Evolutionary conservation across 2,888 invertebrate species (phyloP).

Genomic region (Caenorhabditis sulstoni): DNA sequence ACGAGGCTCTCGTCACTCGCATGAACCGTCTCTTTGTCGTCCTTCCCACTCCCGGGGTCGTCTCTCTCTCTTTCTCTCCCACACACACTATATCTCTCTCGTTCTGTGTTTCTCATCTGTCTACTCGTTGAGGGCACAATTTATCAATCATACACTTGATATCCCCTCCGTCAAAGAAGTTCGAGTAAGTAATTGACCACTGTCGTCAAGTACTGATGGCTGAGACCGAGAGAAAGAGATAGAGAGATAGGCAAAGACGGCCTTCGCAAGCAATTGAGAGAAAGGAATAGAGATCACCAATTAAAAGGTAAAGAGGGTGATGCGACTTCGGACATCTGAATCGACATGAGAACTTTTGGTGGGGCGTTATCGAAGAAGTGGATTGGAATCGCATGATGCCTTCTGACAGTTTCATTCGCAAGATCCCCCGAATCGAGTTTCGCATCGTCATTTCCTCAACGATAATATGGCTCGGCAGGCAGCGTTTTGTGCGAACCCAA

Average conservation of each 20-base stretch:
- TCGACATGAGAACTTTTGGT: neutral
- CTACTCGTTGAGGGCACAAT: slow-evolving; percentile 35
- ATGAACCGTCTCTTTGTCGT: slow-evolving; percentile 60
- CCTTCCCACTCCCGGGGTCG: slow-evolving; percentile 48
- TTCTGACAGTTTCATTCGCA: too few species aligned
- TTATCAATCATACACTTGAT: slow-evolving; percentile 60
- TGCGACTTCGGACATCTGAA: neutral
- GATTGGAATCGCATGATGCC: too few species aligned
- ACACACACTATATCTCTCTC: slow-evolving; percentile 2
- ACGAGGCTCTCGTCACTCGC: slow-evolving; percentile 51
- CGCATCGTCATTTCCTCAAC: slow-evolving; percentile 20
- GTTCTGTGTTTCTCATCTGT: slow-evolving; percentile 20
- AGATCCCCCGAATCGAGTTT: slow-evolving; percentile 12
- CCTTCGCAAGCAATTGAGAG: slow-evolving; percentile 2
- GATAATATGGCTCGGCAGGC: slow-evolving; percentile 11
- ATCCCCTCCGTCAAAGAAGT: slow-evolving; percentile 27
- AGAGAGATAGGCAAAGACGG: slow-evolving; percentile 9
- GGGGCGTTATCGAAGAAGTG: too few species aligned
- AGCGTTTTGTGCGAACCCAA: slow-evolving; percentile 25
- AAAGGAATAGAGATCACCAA: slow-evolving; percentile 6
- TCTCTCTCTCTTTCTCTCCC: slow-evolving; percentile 23
- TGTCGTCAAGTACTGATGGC: slow-evolving; percentile 47
- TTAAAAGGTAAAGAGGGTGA: neutral
- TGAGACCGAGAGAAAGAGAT: slow-evolving; percentile 15
- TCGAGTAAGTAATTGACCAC: slow-evolving; percentile 58